phyloP scores from a whole-genome alignment of 37 sponge, comb jelly and placozoan genomes.

The Cliona cf. orientalis region DNA sequence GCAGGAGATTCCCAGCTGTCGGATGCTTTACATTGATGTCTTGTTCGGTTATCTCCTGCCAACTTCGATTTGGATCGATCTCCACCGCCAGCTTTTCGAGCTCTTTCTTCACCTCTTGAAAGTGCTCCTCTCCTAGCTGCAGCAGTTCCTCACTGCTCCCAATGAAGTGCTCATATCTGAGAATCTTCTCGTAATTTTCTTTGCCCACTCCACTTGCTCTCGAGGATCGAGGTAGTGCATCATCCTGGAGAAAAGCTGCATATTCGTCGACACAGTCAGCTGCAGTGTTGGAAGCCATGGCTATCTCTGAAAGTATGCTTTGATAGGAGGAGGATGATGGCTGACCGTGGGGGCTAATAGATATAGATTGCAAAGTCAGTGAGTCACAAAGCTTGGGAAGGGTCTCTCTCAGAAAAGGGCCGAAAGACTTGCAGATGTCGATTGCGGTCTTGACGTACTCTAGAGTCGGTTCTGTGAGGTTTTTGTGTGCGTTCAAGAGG shows the following conservation, averaged over 20 bases:
- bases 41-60: conserved; percentile 57
- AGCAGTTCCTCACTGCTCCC: conserved; percentile 49
- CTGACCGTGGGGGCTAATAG: neutral
- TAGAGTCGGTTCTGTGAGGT: conserved; percentile 11
- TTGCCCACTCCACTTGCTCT: conserved; percentile 16
- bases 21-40: conserved; percentile 46
- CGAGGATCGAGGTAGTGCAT: conserved; percentile 8
- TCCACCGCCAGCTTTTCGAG: conserved; percentile 31
- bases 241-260: conserved; percentile 8
- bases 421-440: conserved; percentile 32
- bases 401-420: conserved; percentile 13
- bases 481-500: conserved; percentile 6
- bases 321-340: neutral
- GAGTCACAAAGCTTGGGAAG: conserved; percentile 16
- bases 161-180: conserved; percentile 48
- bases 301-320: conserved; percentile 27
- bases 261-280: conserved; percentile 27
- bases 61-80: conserved; percentile 42
- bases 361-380: too few species aligned
- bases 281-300: conserved; percentile 11
- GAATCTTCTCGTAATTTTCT: conserved; percentile 33
- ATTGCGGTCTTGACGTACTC: conserved; percentile 52
- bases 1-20: conserved; percentile 17
- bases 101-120: conserved; percentile 37
- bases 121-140: conserved; percentile 51